Evolutionary conservation across 2,888 invertebrate species (phyloP), one percentile per base, ranked within the genome.

Genomic region (Eulithis prunata): DNA sequence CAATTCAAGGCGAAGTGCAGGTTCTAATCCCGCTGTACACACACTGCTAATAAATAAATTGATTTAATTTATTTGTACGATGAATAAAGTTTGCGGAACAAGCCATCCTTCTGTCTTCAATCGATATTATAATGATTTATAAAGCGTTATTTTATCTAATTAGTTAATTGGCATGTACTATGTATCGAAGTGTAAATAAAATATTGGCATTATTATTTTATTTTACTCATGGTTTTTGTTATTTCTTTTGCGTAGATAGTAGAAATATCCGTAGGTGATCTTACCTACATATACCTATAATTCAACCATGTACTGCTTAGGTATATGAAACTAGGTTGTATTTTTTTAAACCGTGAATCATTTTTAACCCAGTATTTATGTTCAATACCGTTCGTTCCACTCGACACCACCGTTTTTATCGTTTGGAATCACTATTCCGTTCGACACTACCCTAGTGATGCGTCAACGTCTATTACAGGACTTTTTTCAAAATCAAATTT

Each of bases 111-210:
- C 51, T 63, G 61, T 62, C 49, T 67, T 51, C 58, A 47, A 49
- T 57, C 66, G 5, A 46, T 57, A 57, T 66, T 68, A 63, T 66
- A 69, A 64, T 57, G 57, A 74, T 21, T 21, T 21, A 1, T 21
- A 76, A 73, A 67, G 57, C 57, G 62, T 21, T 60, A 68, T 68
- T 68, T 61, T 64, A 68, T 21, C 21, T 64, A 68, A 64, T 68
- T 76, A 69, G 64, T 74, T 75, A 71, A 53, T 73, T 76, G 63
- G 75, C 70, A 62, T 32, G 41, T 41, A 21, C 21, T 21, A 41
- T 78, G 75, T 79, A 77, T 70, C 66, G 78, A 79, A 83, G 77
- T 87, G 87, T 88, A 88, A 85, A 87, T 87, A 87, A 84, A 83
- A 78, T 82, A 84, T 84, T 84, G 82, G 82, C 79, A 83, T 81